Evolutionary conservation across 1,140 invertebrate genomes (phyloP).

Genomic region (Atta texana): DNA sequence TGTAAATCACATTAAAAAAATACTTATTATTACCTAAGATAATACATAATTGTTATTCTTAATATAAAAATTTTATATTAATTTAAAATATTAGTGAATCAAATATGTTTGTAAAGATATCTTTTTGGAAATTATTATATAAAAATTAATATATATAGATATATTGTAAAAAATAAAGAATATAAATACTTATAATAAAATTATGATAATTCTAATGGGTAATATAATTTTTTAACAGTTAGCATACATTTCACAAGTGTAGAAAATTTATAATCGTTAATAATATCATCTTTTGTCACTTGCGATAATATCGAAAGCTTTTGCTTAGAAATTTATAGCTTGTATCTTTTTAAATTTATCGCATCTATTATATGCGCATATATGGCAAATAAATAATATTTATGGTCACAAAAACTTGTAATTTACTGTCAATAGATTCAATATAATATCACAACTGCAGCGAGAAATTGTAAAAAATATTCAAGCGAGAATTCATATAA

Average conservation of each 20-base stretch:
- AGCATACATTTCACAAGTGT: neutral
- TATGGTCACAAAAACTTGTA: conserved; percentile 18
- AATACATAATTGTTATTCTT: neutral
- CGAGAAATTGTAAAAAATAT: conserved; percentile 6
- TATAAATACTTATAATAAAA: neutral
- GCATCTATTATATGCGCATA: conserved; percentile 12
- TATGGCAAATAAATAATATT: conserved; percentile 38
- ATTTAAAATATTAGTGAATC: neutral
- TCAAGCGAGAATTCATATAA: neutral
- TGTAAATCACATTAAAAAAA: conserved; percentile 4
- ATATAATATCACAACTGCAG: neutral
- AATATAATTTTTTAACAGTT: neutral
- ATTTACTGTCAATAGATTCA: conserved; percentile 11
- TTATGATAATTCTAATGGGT: neutral
- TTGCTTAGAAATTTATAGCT: neutral
- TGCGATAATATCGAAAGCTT: conserved; percentile 26
- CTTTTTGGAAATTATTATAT: neutral
- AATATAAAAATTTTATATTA: neutral
- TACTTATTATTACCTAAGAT: neutral
- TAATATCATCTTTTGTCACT: conserved; percentile 25
- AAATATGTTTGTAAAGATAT: neutral
- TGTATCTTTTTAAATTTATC: conserved; percentile 19
- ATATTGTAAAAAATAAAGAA: neutral
- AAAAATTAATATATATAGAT: neutral
- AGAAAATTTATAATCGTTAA: neutral